Evolutionary conservation across 2,797 vertebrate genomes (phyloP).

Genomic region (Capromys pilorides): DNA sequence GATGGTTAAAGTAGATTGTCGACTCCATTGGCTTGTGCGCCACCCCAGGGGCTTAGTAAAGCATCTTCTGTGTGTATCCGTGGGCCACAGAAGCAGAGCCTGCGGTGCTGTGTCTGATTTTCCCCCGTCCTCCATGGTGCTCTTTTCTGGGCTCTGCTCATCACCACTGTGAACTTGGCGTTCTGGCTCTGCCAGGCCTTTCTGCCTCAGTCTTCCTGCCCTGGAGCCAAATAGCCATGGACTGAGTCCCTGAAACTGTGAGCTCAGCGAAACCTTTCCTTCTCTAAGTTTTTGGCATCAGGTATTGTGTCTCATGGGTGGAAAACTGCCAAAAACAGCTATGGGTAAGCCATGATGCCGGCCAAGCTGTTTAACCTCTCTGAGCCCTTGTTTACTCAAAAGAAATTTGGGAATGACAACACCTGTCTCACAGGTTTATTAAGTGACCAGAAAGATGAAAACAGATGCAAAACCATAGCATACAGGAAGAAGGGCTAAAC

Average conservation of each 20-base stretch:
- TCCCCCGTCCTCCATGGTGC: background rate
- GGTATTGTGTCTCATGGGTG: background rate
- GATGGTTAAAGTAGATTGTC: background rate
- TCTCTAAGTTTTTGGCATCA: background rate
- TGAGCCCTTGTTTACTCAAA: conserved; percentile 22
- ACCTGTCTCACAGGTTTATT: background rate
- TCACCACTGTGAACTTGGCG: background rate
- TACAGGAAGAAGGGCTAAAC: background rate
- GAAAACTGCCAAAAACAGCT: background rate
- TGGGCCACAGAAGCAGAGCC: background rate
- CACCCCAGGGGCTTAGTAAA: background rate
- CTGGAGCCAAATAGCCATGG: background rate
- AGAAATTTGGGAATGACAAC: background rate
- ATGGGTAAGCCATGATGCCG: background rate
- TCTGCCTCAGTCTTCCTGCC: background rate
- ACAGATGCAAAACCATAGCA: background rate
- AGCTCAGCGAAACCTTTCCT: background rate
- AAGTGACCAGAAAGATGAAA: background rate
- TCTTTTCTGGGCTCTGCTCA: background rate
- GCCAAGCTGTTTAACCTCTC: background rate
- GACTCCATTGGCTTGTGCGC: background rate
- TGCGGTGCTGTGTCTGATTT: background rate
- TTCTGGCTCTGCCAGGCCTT: background rate
- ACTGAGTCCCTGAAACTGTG: background rate
- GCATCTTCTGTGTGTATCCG: background rate